Evolutionary conservation across 2,113 vertebrate species (phyloP).

Genomic region (Lanius collurio): DNA sequence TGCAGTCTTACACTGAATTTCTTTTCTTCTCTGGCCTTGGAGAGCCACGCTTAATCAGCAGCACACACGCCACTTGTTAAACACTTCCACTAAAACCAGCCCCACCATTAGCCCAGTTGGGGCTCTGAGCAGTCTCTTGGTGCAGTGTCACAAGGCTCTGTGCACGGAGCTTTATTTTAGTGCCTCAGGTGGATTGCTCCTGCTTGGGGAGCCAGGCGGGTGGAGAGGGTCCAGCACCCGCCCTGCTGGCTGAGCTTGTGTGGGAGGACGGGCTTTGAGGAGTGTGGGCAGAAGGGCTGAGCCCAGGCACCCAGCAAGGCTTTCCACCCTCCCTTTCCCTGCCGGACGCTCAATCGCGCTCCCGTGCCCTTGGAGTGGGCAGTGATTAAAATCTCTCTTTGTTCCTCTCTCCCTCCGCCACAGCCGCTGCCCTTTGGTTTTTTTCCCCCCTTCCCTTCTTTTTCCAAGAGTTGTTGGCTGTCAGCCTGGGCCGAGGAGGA

Average conservation of each 20-base stretch:
- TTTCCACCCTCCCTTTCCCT: not conserved
- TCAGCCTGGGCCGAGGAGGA: not conserved
- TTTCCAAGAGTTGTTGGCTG: not conserved
- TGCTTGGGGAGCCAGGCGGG: not conserved
- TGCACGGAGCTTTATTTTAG: not conserved
- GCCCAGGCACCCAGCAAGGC: not conserved
- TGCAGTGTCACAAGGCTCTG: not conserved
- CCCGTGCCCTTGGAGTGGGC: not conserved
- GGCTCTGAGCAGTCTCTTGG: not conserved
- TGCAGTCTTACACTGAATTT: constrained; percentile 30
- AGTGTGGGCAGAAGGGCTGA: not conserved
- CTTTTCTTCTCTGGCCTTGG: constrained; percentile 35
- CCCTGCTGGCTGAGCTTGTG: not conserved
- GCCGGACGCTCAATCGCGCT: rapidly evolving
- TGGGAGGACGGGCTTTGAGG: not conserved
- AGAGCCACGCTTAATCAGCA: constrained; percentile 36
- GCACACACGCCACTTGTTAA: constrained; percentile 27
- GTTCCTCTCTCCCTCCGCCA: not conserved
- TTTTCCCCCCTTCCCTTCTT: not conserved
- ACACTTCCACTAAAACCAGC: not conserved
- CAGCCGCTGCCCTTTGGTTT: not conserved
- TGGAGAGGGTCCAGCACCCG: not conserved
- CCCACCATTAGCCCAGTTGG: constrained; percentile 15
- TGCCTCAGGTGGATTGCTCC: not conserved
- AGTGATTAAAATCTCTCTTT: not conserved